phyloP scores from a whole-genome alignment of 1,140 invertebrate genomes.

The Stegodyphus mimosarum region DNA sequence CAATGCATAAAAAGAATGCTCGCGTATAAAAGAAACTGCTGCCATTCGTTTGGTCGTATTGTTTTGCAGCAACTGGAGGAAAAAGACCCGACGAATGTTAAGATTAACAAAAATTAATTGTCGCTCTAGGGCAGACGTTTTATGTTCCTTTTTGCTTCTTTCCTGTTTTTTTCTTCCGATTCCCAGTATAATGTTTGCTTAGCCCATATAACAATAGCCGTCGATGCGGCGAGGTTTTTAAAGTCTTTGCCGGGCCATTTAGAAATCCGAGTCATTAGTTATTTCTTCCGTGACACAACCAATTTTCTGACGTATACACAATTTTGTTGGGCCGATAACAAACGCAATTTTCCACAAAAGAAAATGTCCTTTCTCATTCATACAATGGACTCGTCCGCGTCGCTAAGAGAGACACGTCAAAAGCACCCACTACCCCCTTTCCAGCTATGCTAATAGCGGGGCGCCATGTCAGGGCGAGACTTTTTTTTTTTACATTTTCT shows the following conservation, averaged over 20 bases:
- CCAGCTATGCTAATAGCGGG: constrained; percentile 58
- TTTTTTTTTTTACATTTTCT: constrained; percentile 35
- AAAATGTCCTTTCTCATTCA: constrained; percentile 60
- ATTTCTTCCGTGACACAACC: constrained; percentile 59
- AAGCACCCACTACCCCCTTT: constrained; percentile 50
- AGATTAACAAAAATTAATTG: constrained; percentile 61
- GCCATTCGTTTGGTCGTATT: constrained; percentile 45
- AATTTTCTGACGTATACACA: constrained; percentile 61
- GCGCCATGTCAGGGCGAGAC: constrained; percentile 45
- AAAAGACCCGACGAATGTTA: constrained; percentile 39
- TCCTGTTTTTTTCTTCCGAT: constrained; percentile 55
- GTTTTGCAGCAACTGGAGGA: constrained; percentile 42
- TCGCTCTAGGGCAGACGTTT: constrained; percentile 56
- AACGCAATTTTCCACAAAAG: constrained; percentile 61
- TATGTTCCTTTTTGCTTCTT: constrained; percentile 42
- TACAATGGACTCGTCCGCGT: constrained; percentile 56
- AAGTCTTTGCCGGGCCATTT: constrained; percentile 61
- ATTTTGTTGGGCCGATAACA: constrained; percentile 60
- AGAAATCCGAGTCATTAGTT: constrained; percentile 60
- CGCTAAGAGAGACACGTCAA: constrained; percentile 57
- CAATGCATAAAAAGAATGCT: constrained; percentile 37
- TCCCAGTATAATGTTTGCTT: constrained; percentile 53
- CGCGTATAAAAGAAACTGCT: constrained; percentile 51
- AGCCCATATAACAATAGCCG: constrained; percentile 38
- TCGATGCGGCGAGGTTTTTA: constrained; percentile 46